Base-by-base conservation (phyloP, 2,113 vertebrate genomes). In the Lethenteron camtschaticum region DNA sequence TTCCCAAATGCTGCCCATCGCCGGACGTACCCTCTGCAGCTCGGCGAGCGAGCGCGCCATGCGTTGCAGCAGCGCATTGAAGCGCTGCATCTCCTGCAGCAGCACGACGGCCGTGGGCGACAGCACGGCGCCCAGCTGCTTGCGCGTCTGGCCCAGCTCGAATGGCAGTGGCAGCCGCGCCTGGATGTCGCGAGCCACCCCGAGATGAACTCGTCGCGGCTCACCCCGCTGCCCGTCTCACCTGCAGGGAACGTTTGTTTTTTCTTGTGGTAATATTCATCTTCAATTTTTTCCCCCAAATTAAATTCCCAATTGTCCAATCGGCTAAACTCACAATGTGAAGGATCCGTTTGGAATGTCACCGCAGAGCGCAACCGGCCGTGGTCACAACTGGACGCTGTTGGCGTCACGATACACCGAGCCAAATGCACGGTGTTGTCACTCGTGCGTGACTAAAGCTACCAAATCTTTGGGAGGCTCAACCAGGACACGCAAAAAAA, bases 21-120 rank as follows among this genome's bases (percentile, higher is more conserved):
- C 24, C 24, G n/a, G 24, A 66, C 78, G 73, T 55, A 96, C 94
- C 73, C 81, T 81, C 72, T 88, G 86, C 14, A 96, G 82, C 71
- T 95, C 87, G 9, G 77, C 81, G 78, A 95, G 70, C 0, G 91
- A 95, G 69, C 56, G 79, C 7, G 79, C 78, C 88, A 96, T 96
- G 2, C 83, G 78, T 8, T 79, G 1, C 0, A 85, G 74, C 0
- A 96, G 87, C 58, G 81, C 86, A 77, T 95, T 95, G 70, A 92
- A 96, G 8, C 87, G 82, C 20, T 90, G 83, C 72, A 96, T 81
- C 72, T 96, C 94, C 79, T 99, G 94, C 70, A 96, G 68, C n/a
- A 96, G 82, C 71, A 99, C 92, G 72, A 89, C 90, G 0, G 85
- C 82, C 0, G 86, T 96, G 0, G 88, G 90, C 1, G 85, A 75